Percentiles rank a stretch among this genome's conserved stretches.
Conservation (phyloP, 1,140 invertebrate genomes). For the Penaeus japonicus region DNA sequence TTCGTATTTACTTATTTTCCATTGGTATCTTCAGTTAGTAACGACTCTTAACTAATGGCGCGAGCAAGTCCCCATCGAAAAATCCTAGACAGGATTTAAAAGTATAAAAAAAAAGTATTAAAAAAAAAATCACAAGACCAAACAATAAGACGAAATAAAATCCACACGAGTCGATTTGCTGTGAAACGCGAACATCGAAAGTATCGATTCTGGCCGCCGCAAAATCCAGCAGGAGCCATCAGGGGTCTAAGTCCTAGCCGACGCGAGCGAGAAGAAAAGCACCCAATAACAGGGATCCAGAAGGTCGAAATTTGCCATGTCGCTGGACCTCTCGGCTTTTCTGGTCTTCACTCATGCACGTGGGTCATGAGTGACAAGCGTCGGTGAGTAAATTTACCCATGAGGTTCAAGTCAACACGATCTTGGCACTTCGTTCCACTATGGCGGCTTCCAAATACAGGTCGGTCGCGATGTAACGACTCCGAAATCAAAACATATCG, state of each 20-base stretch:
- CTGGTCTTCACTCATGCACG: constrained; percentile 50
- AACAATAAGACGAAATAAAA: neutral
- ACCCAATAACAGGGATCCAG: neutral
- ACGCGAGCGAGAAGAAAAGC: neutral
- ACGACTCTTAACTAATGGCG: too few relatives aligned
- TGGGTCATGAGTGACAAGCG: constrained; percentile 56
- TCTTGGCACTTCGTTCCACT: constrained; percentile 55
- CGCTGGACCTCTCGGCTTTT: neutral
- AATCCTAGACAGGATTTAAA: too few relatives aligned
- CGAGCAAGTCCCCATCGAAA: too few relatives aligned
- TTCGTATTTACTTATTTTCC: too few relatives aligned
- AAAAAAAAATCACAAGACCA: neutral
- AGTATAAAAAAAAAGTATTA: neutral
- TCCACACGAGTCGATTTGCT: neutral
- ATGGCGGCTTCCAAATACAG: constrained; percentile 50
- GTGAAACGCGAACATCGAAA: constrained; percentile 17
- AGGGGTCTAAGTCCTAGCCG: constrained; percentile 17
- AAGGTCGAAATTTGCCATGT: constrained; percentile 8
- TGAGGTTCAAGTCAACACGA: constrained; percentile 53
- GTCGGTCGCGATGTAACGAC: constrained; percentile 23
- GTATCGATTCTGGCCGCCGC: constrained; percentile 50
- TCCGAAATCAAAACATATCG: neutral
- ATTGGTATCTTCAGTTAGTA: too few relatives aligned
- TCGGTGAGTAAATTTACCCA: constrained; percentile 52
- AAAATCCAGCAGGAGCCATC: constrained; percentile 7